These are phyloP conservation scores for Cydia amplana DNA, from an alignment of 1,140 invertebrate species.

Conservation along the genomic window DNA sequence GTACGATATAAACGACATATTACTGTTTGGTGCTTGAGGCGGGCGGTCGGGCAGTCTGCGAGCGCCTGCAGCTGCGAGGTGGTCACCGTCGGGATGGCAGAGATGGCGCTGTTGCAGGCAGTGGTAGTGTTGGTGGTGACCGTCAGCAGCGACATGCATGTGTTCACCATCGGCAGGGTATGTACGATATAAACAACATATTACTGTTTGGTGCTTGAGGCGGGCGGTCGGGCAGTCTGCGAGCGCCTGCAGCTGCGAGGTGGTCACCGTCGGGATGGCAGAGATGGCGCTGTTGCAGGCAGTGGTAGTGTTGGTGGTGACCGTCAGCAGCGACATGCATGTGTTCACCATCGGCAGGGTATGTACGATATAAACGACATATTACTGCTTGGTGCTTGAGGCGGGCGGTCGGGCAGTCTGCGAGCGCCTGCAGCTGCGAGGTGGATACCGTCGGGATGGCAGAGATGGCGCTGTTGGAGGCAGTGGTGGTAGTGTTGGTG, in stretches of 20 bases:
- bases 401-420: conserved; percentile 82
- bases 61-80: conserved; percentile 85
- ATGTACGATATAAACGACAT: no score
- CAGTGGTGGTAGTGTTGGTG: conserved; percentile 78
- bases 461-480: conserved; percentile 47
- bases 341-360: conserved; percentile 91
- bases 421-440: conserved; percentile 86
- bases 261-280: conserved; percentile 66
- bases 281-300: conserved; percentile 49
- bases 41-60: conserved; percentile 76
- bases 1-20: no score
- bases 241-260: conserved; percentile 84
- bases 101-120: not conserved
- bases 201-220: no score
- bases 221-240: conserved; percentile 75
- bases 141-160: no score
- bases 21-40: no score
- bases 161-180: no score
- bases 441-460: conserved; percentile 81
- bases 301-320: conserved; percentile 82
- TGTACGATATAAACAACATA: no score
- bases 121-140: no score
- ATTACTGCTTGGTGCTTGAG: no score
- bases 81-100: conserved; percentile 35
- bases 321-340: conserved; percentile 90